Evolutionary conservation across 2,797 vertebrate genomes (phyloP), one percentile per base, ranked within the genome.

Genomic region (Sitta carolinensis): DNA sequence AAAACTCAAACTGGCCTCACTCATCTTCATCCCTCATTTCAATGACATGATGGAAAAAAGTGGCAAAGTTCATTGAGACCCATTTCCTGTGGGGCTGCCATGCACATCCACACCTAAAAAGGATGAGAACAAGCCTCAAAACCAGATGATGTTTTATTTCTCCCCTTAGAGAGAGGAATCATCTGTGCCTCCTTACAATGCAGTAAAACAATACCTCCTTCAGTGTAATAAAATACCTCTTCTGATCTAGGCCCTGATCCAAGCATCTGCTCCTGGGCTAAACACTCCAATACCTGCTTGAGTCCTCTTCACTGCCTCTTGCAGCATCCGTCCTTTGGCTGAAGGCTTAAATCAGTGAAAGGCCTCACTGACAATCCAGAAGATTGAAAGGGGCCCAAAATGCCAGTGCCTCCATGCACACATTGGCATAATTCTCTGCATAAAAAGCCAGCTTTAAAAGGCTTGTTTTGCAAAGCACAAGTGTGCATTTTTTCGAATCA

Each of bases 361-460:
- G 73, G 87, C 77, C 80, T 93, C 7, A 0, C 83, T 82, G 67
- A 79, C 87, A 84, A 90, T 77, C 54, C 45, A 21, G 74, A 67
- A 66, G 76, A 72, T 12, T 88, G 87, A 93, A 84, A 90, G 12
- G 70, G 43, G 21, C 51, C 67, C 6, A 5, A 93, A 91, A 96
- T 93, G 78, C 95, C 90, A 59, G 74, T 0, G 21, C 85, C 70
- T 95, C 86, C 83, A 16, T 76, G 48, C 7, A 7, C 55, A 40
- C 77, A 61, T 79, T 79, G 81, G 38, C 88, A 57, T 88, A 69
- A 90, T 88, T 93, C 93, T 94, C 68, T 64, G 63, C 84, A 84
- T 80, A 76, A 93, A 93, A 94, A 95, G 72, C 55, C 93, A 70
- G 88, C 86, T 94, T 87, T 55, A 91, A 70, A 92, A 90, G 68